Conservation (phyloP, 2,888 invertebrate species). For the Mactromeris polynyma region DNA sequence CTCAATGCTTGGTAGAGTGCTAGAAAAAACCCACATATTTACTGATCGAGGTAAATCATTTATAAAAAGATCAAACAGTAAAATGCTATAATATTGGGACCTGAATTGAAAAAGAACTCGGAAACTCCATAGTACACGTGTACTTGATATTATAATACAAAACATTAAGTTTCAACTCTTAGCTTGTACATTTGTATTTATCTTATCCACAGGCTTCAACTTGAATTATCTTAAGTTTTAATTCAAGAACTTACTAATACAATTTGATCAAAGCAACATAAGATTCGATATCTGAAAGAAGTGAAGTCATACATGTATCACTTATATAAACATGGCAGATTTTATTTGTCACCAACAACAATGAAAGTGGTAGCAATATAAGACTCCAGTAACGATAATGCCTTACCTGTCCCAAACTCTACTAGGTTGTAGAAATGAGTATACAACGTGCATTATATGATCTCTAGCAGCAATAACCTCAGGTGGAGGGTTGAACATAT, state of each 20-base stretch:
- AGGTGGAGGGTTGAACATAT: conserved; percentile 85
- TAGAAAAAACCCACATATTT: conserved; percentile 69
- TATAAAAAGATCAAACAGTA: background rate
- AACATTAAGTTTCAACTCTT: background rate
- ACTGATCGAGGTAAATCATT: background rate
- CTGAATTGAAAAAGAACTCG: background rate
- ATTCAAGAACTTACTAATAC: no score
- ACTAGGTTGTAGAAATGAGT: conserved; percentile 86
- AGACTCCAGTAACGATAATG: no score
- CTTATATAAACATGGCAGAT: no score
- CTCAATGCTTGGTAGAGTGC: conserved; percentile 86
- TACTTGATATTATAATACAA: background rate
- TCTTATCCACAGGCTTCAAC: no score
- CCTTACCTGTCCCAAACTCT: conserved; percentile 81
- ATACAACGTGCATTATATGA: conserved; percentile 87
- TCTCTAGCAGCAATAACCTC: conserved; percentile 86
- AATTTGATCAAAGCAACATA: no score
- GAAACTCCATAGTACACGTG: no score
- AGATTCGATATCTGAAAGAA: no score
- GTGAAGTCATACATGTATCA: no score
- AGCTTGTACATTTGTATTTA: no score
- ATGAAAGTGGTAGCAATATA: no score
- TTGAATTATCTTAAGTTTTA: no score
- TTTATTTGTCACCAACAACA: no score
- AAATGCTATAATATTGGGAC: background rate